phyloP scores from a whole-genome alignment of 2,888 invertebrate species.

The Rhopalosiphum nymphaeae region DNA sequence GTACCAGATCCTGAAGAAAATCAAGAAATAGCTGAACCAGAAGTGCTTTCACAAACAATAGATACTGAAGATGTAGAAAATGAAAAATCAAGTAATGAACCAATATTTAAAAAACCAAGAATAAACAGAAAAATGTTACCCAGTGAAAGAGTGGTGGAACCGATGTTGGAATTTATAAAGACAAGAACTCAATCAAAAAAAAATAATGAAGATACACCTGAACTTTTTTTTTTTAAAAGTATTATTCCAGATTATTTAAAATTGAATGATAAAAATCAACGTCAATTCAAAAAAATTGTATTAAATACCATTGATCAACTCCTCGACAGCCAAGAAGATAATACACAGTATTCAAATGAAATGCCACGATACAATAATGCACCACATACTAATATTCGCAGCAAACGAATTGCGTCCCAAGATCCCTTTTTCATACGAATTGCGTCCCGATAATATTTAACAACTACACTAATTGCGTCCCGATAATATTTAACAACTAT shows the following conservation, averaged over 20 bases:
- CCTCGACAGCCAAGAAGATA: slow-evolving; percentile 15
- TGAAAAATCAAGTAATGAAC: slow-evolving; percentile 3
- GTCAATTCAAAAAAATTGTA: slow-evolving; percentile 26
- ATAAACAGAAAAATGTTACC: not conserved
- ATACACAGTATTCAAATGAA: too few species aligned
- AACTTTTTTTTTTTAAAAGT: slow-evolving; percentile 32
- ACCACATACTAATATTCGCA: too few species aligned
- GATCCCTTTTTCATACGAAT: too few species aligned
- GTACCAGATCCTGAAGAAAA: not conserved
- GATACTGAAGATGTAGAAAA: not conserved
- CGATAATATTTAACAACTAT: too few species aligned
- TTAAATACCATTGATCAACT: slow-evolving; percentile 23
- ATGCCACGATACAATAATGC: too few species aligned
- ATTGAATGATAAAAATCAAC: slow-evolving; percentile 27
- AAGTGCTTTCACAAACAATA: slow-evolving; percentile 17
- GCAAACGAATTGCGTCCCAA: too few species aligned
- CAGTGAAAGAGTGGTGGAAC: slow-evolving; percentile 10
- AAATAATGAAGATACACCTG: slow-evolving; percentile 26
- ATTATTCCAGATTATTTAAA: slow-evolving; percentile 18
- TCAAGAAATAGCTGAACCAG: slow-evolving; percentile 19
- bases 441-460: too few species aligned
- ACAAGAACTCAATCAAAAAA: slow-evolving; percentile 25
- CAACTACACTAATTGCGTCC: too few species aligned
- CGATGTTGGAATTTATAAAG: slow-evolving; percentile 21
- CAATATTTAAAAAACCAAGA: slow-evolving; percentile 23